A percentile compares a stretch with the other conserved stretches of the same genome.
Evolutionary conservation across 2,888 invertebrate species (phyloP).

Genomic region (Mimas tiliae): DNA sequence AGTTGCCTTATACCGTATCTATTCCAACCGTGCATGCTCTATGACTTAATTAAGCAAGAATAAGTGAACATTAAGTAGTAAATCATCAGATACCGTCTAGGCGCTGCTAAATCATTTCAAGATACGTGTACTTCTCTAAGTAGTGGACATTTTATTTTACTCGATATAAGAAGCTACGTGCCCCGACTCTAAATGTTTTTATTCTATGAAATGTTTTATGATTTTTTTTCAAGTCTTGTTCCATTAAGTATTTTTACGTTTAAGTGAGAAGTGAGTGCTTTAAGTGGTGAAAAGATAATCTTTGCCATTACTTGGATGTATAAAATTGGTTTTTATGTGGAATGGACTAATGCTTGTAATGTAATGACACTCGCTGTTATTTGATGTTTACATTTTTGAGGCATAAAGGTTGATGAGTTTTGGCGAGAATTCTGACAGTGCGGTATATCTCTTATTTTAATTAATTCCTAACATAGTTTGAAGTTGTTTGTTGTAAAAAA

Average conservation of each 20-base stretch:
- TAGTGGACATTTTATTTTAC: conserved; percentile 44
- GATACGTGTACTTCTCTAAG: conserved; percentile 38
- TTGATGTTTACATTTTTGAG: no score
- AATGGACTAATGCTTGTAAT: not conserved
- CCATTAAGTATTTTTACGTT: conserved; percentile 32
- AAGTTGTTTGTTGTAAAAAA: no score
- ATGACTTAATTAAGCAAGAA: conserved; percentile 61
- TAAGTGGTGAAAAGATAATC: conserved; percentile 26
- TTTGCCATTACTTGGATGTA: conserved; percentile 21
- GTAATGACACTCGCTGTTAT: not conserved
- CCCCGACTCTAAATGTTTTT: conserved; percentile 33
- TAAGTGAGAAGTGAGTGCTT: conserved; percentile 27
- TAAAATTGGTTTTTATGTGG: not conserved
- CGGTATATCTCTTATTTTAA: no score
- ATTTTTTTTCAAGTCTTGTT: conserved; percentile 25
- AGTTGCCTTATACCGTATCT: conserved; percentile 25
- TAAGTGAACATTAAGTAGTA: conserved; percentile 63
- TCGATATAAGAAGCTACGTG: conserved; percentile 36
- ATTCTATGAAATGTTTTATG: conserved; percentile 32
- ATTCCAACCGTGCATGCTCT: conserved; percentile 42
- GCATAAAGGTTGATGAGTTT: no score
- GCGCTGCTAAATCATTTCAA: conserved; percentile 49
- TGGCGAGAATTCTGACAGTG: no score
- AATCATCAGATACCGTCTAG: conserved; percentile 55
- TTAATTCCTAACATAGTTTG: no score